Evolutionary conservation across 1,140 invertebrate genomes (phyloP), one percentile per base, ranked within the genome.

Genomic region (Scaptomyza hsui): DNA sequence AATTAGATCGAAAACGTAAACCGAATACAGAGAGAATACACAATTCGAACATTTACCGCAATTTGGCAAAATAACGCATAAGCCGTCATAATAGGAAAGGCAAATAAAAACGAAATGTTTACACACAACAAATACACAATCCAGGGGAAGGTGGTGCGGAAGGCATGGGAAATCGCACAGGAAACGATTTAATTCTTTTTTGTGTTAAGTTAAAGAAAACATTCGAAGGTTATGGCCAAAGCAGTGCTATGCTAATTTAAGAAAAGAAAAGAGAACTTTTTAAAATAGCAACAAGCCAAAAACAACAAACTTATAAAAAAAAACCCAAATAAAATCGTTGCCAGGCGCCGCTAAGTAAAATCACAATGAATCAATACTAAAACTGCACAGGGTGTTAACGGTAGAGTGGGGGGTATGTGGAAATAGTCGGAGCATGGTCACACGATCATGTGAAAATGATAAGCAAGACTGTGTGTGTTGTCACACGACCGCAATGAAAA

Each of bases 381-480:
- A 51, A 52, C 37, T n/a, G 4, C 29, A 64, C 39, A 44, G 32
- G 32, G 32, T n/a, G 32, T 44, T 42, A 10, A 9, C 21, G 21
- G 19, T 13, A 42, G 21, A 18, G 39, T 13, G 37, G 21, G 9
- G n/a, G 3, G 18, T n/a, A 21, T 18, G 18, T 1, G 26, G n/a
- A 1, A 10, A 6, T 4, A 37, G 26, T 55, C 48, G 42, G 47
- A 32, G 41, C 6, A 39, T 49, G 41, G 72, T 75, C 53, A 63
- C 73, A 78, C 75, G 72, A 85, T 88, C 82, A 88, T 88, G 82
- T 88, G 82, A 68, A 88, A 82, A 68, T 88, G 82, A 88, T 88
- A 88, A 88, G 82, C 21, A 35, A 10, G n/a, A 29, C 0, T 29
- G 2, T 29, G 35, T 59, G 53, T 52, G 56, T 41, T 78, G 75